Evolutionary conservation across 2,888 invertebrate species (phyloP), one percentile per base, ranked within the genome.

Genomic region (Drosophila melanocephala): DNA sequence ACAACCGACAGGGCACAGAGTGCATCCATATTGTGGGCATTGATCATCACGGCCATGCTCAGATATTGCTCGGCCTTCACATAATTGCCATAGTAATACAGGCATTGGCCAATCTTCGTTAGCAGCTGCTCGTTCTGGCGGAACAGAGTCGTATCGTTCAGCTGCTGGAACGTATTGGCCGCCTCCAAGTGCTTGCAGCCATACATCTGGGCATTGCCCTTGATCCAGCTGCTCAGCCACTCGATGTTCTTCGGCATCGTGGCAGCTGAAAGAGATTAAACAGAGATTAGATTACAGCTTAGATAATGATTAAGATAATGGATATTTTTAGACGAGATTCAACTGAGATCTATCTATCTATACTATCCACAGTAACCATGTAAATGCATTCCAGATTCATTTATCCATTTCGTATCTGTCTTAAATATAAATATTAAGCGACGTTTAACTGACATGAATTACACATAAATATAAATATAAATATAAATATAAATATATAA

Each of bases 81-180:
- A 79, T 95, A 95, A 82, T 96, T 96, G 10, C 97, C 97, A 79
- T 96, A 94, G 83, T 95, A 96, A 91, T 96, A 96, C 84, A 96
- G 95, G 63, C 96, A 96, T 91, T 96, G 95, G 0, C 96, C 97
- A 89, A 97, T 95, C 56, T 95, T 95, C 1, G 96, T 95, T 67
- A 97, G 93, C 50, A 97, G 92, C 75, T 95, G 94, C 44, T 95
- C 95, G 92, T 96, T 97, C 89, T 96, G 96, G 76, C 95, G 95
- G 42, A 97, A 93, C 58, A 94, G 93, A 47, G 95, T 95, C 61
- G 95, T 94, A 77, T 95, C 95, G 90, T 97, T 96, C 68, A 97
- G 94, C 52, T 95, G 94, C 87, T 95, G 95, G 80, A 96, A 95
- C 6, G 96, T 95, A 58, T 94, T 94, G 2, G 96, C 94, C 0